Base-by-base conservation (phyloP, 2,888 invertebrate genomes). In the Scaptomyza flava region DNA sequence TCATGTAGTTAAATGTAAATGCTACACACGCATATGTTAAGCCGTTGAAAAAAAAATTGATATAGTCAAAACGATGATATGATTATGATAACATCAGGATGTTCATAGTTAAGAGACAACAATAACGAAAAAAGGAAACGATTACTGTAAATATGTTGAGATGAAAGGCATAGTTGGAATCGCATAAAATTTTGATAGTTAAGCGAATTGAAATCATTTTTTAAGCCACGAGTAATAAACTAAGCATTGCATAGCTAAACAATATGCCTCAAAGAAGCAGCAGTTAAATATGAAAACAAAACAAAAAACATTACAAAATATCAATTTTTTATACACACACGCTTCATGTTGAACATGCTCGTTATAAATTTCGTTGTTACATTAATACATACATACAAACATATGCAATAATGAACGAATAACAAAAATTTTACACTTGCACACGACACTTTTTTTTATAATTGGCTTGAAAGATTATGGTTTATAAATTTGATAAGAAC, bases 91-190 rank as follows among this genome's bases (percentile, higher is more conserved):
- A 82, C 84, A 87, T 85, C 89, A 81, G 67, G 82, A 68, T 85
- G 89, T 89, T 87, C 88, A 87, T 87, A 89, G 85, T 85, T 89
- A 87, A 84, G 83, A 57, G 46, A 61, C 56, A 78, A 63, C 60
- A 70, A 68, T 60, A 62, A 62, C 48, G 52, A 74, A n/a, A 66
- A 71, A 58, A 56, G 36, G 4, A 45, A 58, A 51, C 43, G 41
- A 12, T 48, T 61, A 36, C 46, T 88, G 87, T 84, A 84, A 41
- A 84, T 88, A 86, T 73, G 72, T 81, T 85, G 61, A 72, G 8
- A 54, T 36, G 45, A 72, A 67, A 61, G 59, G 33, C 33, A 47
- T 11, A 71, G 38, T 56, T 50, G 50, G 65, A 65, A 65, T 43
- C 54, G 61, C 65, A 57, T 67, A 84, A 74, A 76, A 81, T 80